A percentile compares a stretch with the other conserved stretches of the same genome.
These are phyloP conservation scores for Rhabdophis nuchalis DNA, from an alignment of 2,797 vertebrate species.

Conservation along the genomic window DNA sequence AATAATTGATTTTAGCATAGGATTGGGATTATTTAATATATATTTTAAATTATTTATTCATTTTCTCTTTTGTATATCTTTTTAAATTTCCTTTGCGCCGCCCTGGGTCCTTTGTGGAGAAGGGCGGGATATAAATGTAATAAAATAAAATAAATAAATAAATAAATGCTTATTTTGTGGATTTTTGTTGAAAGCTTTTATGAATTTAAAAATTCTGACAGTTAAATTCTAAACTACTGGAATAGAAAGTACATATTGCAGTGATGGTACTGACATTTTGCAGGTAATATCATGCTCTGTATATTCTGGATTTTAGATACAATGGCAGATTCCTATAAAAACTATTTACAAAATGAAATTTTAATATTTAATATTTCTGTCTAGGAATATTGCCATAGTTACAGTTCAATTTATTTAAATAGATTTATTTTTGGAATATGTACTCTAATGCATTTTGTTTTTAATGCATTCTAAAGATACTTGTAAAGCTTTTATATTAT, in stretches of 20 bases:
- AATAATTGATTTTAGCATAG: too few species aligned
- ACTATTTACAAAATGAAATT: neutral
- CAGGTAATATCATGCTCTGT: neutral
- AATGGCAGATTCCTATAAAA: neutral
- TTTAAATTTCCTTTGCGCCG: too few species aligned
- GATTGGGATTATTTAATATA: too few species aligned
- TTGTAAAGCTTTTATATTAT: neutral
- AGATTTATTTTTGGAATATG: neutral
- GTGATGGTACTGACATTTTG: neutral
- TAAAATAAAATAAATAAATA: too few species aligned
- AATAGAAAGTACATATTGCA: neutral
- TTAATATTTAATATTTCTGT: neutral
- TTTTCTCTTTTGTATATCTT: too few species aligned
- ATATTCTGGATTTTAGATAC: neutral
- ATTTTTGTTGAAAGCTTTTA: neutral
- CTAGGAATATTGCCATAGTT: neutral
- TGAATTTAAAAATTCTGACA: neutral
- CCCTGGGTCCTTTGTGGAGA: too few species aligned
- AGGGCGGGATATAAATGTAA: too few species aligned
- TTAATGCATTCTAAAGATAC: neutral
- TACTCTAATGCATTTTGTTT: neutral
- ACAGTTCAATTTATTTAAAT: neutral
- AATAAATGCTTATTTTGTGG: neutral
- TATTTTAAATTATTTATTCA: too few species aligned
- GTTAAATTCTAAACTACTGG: neutral